These are phyloP conservation scores for Oligia fasciuncula DNA, from an alignment of 2,888 invertebrate species.

Conservation along the genomic window DNA sequence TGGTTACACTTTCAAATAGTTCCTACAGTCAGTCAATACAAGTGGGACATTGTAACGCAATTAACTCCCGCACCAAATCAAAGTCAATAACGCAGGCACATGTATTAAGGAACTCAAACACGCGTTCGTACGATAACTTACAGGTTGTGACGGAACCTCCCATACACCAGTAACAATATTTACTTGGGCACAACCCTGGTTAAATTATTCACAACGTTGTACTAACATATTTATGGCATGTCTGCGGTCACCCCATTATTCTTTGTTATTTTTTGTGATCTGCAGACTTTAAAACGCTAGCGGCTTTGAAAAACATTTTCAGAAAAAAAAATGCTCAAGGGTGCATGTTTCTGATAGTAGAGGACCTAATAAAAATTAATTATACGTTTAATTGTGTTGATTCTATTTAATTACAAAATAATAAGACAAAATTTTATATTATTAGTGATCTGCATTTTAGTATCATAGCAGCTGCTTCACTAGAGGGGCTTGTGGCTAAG, in stretches of 20 bases:
- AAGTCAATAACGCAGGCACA: constrained; percentile 63
- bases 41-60: constrained; percentile 63
- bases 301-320: constrained; percentile 66
- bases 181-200: constrained; percentile 78
- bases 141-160: constrained; percentile 69
- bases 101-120: constrained; percentile 73
- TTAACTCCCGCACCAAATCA: constrained; percentile 63
- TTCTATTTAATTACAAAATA: not conserved
- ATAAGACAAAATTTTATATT: no score
- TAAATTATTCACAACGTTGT: constrained; percentile 83
- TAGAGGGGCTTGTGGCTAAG: not conserved
- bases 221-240: constrained; percentile 80
- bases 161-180: constrained; percentile 76
- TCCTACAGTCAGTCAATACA: constrained; percentile 54
- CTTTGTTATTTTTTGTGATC: constrained; percentile 73
- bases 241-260: constrained; percentile 76
- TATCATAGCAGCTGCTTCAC: not conserved
- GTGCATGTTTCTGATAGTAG: constrained; percentile 48
- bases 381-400: constrained; percentile 7
- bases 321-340: constrained; percentile 42
- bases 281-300: constrained; percentile 68
- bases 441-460: not conserved
- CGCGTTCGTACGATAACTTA: constrained; percentile 75
- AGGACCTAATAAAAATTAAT: constrained; percentile 38
- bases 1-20: constrained; percentile 54